Conservation (phyloP, 2,113 vertebrate species). For the Polypterus senegalus region DNA sequence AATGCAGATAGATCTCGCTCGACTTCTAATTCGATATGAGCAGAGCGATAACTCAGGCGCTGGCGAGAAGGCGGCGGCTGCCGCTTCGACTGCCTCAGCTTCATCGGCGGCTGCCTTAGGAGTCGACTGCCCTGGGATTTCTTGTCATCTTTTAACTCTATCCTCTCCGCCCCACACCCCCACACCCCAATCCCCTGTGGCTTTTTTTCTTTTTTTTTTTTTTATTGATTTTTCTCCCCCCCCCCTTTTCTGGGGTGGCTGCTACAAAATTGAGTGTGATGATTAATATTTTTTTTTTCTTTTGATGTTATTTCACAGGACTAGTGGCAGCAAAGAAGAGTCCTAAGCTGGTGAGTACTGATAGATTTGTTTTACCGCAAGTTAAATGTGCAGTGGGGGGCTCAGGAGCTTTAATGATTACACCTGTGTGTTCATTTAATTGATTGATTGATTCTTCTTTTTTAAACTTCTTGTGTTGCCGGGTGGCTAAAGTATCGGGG, state of each 20-base stretch:
- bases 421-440: too few relatives aligned
- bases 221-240: too few relatives aligned
- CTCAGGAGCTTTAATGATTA: too few relatives aligned
- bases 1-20: slow-evolving; percentile 69
- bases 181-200: slow-evolving; percentile 33
- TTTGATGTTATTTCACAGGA: slow-evolving; percentile 75
- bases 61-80: slow-evolving; percentile 29
- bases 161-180: too few relatives aligned
- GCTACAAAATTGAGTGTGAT: slow-evolving; percentile 50
- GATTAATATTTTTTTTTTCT: slow-evolving; percentile 46
- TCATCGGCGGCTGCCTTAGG: slow-evolving; percentile 57
- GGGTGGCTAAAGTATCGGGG: too few relatives aligned
- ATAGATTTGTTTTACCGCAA: slow-evolving; percentile 6
- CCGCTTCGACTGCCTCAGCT: slow-evolving; percentile 45
- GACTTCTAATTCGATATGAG: slow-evolving; percentile 55
- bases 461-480: too few relatives aligned
- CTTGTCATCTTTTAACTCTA: neutral
- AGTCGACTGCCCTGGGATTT: slow-evolving; percentile 53
- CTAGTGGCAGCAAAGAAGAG: slow-evolving; percentile 94
- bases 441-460: too few relatives aligned
- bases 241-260: slow-evolving; percentile 28
- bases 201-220: slow-evolving; percentile 34
- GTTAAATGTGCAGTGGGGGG: too few relatives aligned
- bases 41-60: slow-evolving; percentile 52
- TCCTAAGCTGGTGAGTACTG: slow-evolving; percentile 92